These are phyloP conservation scores for Limnephilus rhombicus DNA, from an alignment of 2,888 invertebrate genomes.

Conservation along the genomic window DNA sequence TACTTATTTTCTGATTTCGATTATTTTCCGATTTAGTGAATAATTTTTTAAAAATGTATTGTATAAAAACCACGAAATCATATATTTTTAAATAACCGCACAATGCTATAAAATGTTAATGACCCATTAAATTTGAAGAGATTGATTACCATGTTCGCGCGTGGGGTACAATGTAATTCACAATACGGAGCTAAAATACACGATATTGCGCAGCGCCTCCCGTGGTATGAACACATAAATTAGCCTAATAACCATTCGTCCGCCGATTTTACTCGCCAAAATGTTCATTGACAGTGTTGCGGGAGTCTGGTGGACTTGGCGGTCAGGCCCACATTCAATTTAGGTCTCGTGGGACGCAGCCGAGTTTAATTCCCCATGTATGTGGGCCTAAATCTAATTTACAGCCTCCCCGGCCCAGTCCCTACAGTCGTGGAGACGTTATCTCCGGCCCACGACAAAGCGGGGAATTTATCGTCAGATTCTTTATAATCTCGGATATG, in stretches of 20 bases:
- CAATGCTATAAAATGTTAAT: not conserved
- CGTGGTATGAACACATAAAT: not conserved
- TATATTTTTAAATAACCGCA: too few species aligned
- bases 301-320: slow-evolving; percentile 20
- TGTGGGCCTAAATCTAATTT: slow-evolving; percentile 63
- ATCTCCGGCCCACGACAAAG: slow-evolving; percentile 62
- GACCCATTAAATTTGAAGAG: not conserved
- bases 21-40: too few species aligned
- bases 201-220: not conserved
- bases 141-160: not conserved
- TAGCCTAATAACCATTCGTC: slow-evolving; percentile 26
- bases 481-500: slow-evolving; percentile 56
- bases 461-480: slow-evolving; percentile 62
- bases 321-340: slow-evolving; percentile 56
- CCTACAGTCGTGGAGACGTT: slow-evolving; percentile 46
- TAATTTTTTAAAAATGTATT: too few species aligned
- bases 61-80: too few species aligned
- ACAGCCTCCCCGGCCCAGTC: slow-evolving; percentile 51
- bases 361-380: slow-evolving; percentile 60
- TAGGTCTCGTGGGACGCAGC: slow-evolving; percentile 42
- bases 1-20: too few species aligned
- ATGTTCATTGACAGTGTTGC: slow-evolving; percentile 44
- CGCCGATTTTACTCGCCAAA: slow-evolving; percentile 16
- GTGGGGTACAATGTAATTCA: not conserved
- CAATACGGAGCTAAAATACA: not conserved